Base-by-base conservation (phyloP, 2,888 invertebrate genomes). In the Mamestra brassicae region DNA sequence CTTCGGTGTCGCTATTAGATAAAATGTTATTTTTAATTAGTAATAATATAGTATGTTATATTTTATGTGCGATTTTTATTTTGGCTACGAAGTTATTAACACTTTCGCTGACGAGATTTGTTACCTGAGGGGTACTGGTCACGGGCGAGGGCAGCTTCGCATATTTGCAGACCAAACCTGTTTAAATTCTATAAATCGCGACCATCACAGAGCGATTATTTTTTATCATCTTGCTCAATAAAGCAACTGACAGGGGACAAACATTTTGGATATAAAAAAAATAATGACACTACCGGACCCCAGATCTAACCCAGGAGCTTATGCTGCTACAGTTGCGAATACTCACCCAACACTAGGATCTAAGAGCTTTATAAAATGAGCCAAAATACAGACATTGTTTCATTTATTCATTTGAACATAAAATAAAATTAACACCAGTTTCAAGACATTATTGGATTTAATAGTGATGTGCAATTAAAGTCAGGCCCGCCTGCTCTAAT, bases 1-100 rank as follows among this genome's bases (percentile, higher is more conserved):
- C 1, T 96, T 94, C 70, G 90, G 91, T 88, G 92, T 96, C 78
- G 90, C 89, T 78, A 94, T 96, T 63, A 93, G 96, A 94, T 96
- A 93, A 86, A 86, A 50, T n/a, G 34, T 58, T 72, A 71, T 72
- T 57, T 75, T 63, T n/a, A 55, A 34, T 55, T 26, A 26, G 26
- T 34, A 67, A 38, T 78, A 76, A 57, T 78, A 79, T 79, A 80
- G 55, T 60, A 57, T 82, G 80, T 80, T 82, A 65, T 74, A 15
- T 83, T 77, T 82, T 36, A 71, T 26, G 5, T 47, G 15, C 45
- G 11, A 0, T 65, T 66, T 62, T 74, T 11, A 47, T n/a, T 38
- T 61, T 50, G 6, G 1, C 13, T 52, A 13, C 8, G 5, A 36
- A n/a, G 34, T 4, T 4, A 6, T n/a, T n/a, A 10, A 54, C 13